Conservation (phyloP, 1,140 invertebrate genomes). For the Pygmarrhopalites habei region DNA sequence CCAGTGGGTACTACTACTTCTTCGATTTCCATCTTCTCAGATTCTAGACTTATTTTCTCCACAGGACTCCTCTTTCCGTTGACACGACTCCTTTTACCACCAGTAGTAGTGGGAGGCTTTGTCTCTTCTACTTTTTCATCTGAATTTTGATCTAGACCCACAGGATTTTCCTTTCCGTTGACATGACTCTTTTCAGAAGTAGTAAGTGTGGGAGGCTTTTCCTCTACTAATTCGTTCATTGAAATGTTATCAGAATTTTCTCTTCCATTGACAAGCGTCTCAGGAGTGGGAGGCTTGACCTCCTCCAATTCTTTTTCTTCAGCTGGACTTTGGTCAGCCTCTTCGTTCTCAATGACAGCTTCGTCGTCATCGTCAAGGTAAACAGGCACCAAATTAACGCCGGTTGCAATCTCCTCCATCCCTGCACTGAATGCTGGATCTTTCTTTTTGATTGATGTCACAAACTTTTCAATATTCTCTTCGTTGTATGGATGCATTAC, state of each 20-base stretch:
- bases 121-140: too few species aligned
- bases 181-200: too few species aligned
- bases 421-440: constrained; percentile 58
- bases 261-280: too few species aligned
- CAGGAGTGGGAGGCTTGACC: background rate
- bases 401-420: constrained; percentile 54
- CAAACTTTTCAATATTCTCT: constrained; percentile 59
- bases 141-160: too few species aligned
- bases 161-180: too few species aligned
- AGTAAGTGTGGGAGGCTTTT: too few species aligned
- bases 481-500: constrained; percentile 49
- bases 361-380: constrained; percentile 62
- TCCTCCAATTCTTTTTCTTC: constrained; percentile 52
- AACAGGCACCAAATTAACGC: constrained; percentile 45
- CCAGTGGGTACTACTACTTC: background rate
- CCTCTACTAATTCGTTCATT: too few species aligned
- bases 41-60: background rate
- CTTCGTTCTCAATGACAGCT: too few species aligned
- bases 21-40: background rate
- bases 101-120: too few species aligned
- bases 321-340: background rate
- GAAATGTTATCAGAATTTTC: too few species aligned
- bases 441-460: constrained; percentile 43
- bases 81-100: too few species aligned
- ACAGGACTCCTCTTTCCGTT: too few species aligned